phyloP scores from a whole-genome alignment of 2,113 vertebrate genomes.

The Arothron firmamentum region DNA sequence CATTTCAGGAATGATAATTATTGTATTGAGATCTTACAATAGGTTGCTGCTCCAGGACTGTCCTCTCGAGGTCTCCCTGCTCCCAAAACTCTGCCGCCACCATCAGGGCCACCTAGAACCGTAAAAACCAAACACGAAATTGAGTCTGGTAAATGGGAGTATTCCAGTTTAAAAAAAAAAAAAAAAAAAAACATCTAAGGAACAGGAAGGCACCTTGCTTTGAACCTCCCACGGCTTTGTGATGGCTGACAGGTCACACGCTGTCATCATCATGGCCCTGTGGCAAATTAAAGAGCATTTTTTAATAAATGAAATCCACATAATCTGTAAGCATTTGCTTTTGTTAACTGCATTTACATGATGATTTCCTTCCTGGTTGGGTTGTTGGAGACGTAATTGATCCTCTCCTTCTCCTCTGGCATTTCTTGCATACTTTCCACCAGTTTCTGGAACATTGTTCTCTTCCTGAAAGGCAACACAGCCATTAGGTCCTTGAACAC shows the following conservation, averaged over 20 bases:
- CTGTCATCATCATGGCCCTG: conserved; percentile 98
- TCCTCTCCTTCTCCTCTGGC: conserved; percentile 80
- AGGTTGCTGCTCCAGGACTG: conserved; percentile 87
- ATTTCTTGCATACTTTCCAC: conserved; percentile 84
- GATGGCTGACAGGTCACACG: conserved; percentile 90
- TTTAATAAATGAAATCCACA: not conserved
- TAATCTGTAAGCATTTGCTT: not conserved
- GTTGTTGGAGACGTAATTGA: conserved; percentile 81
- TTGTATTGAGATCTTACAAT: conserved; percentile 78
- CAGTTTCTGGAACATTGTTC: conserved; percentile 94
- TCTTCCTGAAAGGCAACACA: conserved; percentile 76
- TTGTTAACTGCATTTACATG: conserved; percentile 74
- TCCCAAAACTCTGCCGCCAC: conserved; percentile 95
- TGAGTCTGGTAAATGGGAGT: not conserved
- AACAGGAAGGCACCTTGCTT: conserved; percentile 78
- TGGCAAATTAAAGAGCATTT: not conserved
- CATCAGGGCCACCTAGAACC: conserved; percentile 85
- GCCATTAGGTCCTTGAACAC: not conserved
- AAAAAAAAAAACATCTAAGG: not conserved
- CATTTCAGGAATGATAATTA: not conserved
- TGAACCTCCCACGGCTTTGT: conserved; percentile 96
- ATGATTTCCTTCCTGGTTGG: conserved; percentile 90
- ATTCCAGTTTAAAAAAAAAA: not conserved
- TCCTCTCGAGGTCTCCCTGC: conserved; percentile 89
- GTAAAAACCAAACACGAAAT: conserved; percentile 17